Base-by-base conservation (phyloP, 2,113 vertebrate genomes). In the Chaenogobius annularis region DNA sequence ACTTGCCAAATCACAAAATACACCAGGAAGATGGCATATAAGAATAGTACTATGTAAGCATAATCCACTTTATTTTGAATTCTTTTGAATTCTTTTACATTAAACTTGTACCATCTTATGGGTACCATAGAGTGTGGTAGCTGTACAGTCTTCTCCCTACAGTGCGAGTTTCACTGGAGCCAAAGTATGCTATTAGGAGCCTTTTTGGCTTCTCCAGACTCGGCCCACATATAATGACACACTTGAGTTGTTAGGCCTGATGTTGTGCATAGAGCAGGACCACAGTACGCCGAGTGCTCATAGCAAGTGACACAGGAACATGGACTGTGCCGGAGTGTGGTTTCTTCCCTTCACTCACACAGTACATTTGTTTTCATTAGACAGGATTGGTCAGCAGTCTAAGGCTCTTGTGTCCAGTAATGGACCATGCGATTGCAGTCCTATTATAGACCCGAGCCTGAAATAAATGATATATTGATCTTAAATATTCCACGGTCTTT, bases 361-460 rank as follows among this genome's bases (percentile, higher is more conserved):
- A 89, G 85, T 89, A 73, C 87, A 90, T 92, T 91, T 91, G 88
- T 92, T 92, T 90, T 92, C 91, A 91, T 92, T 92, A 91, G 85
- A 78, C n/a, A 19, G 69, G 85, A 87, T 84, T 84, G 89, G 88
- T 89, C 91, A 87, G 91, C 87, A 88, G 85, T 91, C 80, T 83
- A 68, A 43, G 75, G 68, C 87, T 79, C 82, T 79, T 59, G 75
- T 86, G 87, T 86, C 80, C 87, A 83, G 85, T 91, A 91, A 92
- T 88, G 85, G 89, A 85, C 84, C 77, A 8, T 83, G 70, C 86
- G 20, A 86, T 87, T 81, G 87, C 67, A 19, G 72, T 72, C 74
- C 86, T 77, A 82, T 90, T 89, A 90, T 85, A 85, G 86, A 90
- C 83, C 85, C 80, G 70, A 15, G 69, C 75, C 83, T 73, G 79